A percentile compares a stretch with the other conserved stretches of the same genome.
These are phyloP conservation scores for Diarsia mendica DNA, from an alignment of 2,888 invertebrate species.

Conservation along the genomic window DNA sequence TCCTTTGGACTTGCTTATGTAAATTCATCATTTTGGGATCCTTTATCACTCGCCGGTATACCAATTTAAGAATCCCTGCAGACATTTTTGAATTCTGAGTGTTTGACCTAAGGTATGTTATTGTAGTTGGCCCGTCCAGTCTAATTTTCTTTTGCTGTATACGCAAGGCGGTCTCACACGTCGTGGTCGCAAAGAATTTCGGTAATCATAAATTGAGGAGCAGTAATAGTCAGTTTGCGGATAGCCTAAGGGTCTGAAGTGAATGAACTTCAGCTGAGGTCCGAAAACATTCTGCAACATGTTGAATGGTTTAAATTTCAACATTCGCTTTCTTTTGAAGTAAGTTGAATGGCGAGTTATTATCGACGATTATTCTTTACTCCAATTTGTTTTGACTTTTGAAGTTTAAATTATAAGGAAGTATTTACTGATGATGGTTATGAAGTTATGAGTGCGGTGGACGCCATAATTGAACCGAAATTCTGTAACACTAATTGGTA, in stretches of 20 bases:
- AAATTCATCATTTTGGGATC: constrained; percentile 69
- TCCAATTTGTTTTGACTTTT: constrained; percentile 54
- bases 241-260: constrained; percentile 77
- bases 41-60: constrained; percentile 70
- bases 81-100: constrained; percentile 55
- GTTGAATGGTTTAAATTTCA: constrained; percentile 64
- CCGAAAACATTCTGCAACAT: constrained; percentile 66
- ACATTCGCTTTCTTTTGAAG: constrained; percentile 76
- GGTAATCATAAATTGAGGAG: constrained; percentile 81
- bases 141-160: constrained; percentile 49
- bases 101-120: constrained; percentile 38
- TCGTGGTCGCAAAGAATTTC: constrained; percentile 75
- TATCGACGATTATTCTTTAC: constrained; percentile 58
- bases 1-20: constrained; percentile 63
- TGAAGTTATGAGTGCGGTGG: constrained; percentile 23
- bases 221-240: constrained; percentile 78
- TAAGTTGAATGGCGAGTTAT: constrained; percentile 63
- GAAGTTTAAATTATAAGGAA: constrained; percentile 56
- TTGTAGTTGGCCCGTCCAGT: constrained; percentile 23
- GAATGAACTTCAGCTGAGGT: constrained; percentile 75
- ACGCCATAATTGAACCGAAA: constrained; percentile 19
- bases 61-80: constrained; percentile 46
- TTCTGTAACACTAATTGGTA: neutral
- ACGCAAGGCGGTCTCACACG: constrained; percentile 83
- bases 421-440: constrained; percentile 48